Evolutionary conservation across 2,888 invertebrate genomes (phyloP).

Genomic region (Homarus gammarus): DNA sequence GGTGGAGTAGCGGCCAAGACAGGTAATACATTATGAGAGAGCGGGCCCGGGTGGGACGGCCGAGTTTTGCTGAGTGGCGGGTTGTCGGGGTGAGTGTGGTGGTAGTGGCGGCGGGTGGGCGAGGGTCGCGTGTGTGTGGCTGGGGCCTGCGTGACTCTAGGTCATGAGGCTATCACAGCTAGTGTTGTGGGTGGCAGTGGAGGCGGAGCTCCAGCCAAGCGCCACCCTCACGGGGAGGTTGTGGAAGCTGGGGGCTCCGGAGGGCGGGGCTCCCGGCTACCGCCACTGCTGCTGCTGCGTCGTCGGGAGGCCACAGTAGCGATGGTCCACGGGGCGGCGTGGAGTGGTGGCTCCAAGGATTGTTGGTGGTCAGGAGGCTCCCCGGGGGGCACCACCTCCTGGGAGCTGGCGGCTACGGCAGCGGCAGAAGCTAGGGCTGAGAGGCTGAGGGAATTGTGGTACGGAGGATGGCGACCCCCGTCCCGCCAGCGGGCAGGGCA

Average conservation of each 20-base stretch:
- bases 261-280: constrained; percentile 43
- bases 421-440: constrained; percentile 64
- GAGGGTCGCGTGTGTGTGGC: constrained; percentile 37
- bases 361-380: constrained; percentile 43
- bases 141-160: constrained; percentile 61
- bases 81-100: constrained; percentile 8
- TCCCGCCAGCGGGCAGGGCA: constrained; percentile 73
- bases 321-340: constrained; percentile 48
- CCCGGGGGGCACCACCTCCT: constrained; percentile 11
- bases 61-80: neutral
- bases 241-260: constrained; percentile 52
- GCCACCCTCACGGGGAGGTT: constrained; percentile 62
- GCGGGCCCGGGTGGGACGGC: constrained; percentile 7
- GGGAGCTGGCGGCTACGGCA: constrained; percentile 62
- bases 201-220: constrained; percentile 37
- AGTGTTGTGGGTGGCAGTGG: constrained; percentile 45
- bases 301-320: neutral
- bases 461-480: constrained; percentile 51
- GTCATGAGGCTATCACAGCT: constrained; percentile 71
- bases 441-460: constrained; percentile 69
- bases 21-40: neutral
- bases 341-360: constrained; percentile 29
- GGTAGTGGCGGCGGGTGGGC: constrained; percentile 16
- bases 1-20: neutral
- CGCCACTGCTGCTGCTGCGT: constrained; percentile 12